These are phyloP conservation scores for Dipodomys merriami DNA, from an alignment of 2,113 vertebrate genomes.

Conservation along the genomic window DNA sequence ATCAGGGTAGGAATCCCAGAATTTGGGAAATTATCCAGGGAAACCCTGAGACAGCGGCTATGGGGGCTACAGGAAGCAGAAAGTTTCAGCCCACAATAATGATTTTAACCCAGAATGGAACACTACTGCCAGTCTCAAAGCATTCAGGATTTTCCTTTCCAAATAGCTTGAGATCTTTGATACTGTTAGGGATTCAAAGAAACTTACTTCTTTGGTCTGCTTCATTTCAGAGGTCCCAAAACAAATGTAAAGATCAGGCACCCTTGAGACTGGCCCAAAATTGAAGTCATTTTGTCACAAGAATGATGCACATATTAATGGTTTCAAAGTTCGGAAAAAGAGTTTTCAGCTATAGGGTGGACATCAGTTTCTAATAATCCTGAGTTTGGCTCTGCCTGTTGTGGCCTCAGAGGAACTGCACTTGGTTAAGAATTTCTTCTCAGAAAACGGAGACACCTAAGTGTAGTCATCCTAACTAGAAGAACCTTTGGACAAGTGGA, in stretches of 20 bases:
- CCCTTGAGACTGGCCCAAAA: neutral
- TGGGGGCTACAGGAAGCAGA: neutral
- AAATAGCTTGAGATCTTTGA: neutral
- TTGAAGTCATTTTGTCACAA: neutral
- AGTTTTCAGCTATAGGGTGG: neutral
- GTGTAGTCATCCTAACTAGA: neutral
- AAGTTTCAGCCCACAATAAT: neutral
- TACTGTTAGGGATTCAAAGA: neutral
- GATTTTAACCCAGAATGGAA: neutral
- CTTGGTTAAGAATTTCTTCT: neutral
- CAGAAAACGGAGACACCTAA: neutral
- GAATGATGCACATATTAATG: constrained; percentile 9
- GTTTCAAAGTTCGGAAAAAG: neutral
- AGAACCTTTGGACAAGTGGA: neutral
- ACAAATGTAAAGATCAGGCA: neutral
- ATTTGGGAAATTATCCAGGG: neutral
- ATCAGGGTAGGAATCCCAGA: neutral
- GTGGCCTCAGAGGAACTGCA: neutral
- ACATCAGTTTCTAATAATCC: neutral
- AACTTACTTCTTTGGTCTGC: neutral
- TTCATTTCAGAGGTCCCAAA: neutral
- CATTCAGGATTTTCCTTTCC: no score
- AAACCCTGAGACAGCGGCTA: neutral
- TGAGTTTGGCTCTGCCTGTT: neutral
- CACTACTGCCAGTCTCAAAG: no score